These are phyloP conservation scores for Hyppa rectilinea DNA, from an alignment of 2,888 invertebrate genomes.

Conservation along the genomic window DNA sequence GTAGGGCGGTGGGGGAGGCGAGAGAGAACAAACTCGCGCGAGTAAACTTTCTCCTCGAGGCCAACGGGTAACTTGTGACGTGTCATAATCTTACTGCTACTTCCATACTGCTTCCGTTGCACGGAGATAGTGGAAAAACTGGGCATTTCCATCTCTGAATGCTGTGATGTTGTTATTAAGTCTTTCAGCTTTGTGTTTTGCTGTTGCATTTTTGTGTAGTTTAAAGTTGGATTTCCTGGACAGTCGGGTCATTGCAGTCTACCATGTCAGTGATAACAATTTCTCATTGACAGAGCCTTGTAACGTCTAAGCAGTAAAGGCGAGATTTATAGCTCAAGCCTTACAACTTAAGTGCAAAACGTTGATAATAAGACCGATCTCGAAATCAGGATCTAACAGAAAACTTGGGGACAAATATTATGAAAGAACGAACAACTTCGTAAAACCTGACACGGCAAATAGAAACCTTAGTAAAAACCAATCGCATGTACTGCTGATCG, in stretches of 20 bases:
- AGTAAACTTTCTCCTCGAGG: conserved; percentile 81
- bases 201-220: conserved; percentile 16
- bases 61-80: conserved; percentile 80
- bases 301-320: background rate
- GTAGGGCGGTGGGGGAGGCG: conserved; percentile 62
- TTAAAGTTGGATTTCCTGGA: conserved; percentile 6
- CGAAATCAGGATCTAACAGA: background rate
- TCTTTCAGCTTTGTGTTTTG: conserved; percentile 14
- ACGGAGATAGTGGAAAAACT: conserved; percentile 51
- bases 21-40: conserved; percentile 73
- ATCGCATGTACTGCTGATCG: conserved; percentile 9
- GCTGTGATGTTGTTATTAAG: conserved; percentile 31
- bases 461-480: conserved; percentile 2
- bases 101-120: conserved; percentile 65
- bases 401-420: background rate
- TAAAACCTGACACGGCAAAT: background rate
- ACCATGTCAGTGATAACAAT: background rate
- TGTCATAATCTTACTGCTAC: conserved; percentile 79
- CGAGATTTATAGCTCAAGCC: background rate
- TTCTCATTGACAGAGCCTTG: background rate
- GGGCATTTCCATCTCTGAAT: conserved; percentile 43
- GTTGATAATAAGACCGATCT: background rate
- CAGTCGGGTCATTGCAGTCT: background rate
- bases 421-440: background rate
- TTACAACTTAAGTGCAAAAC: background rate